Evolutionary conservation across 2,113 vertebrate species (phyloP).

Genomic region (Pollimyrus isidori): DNA sequence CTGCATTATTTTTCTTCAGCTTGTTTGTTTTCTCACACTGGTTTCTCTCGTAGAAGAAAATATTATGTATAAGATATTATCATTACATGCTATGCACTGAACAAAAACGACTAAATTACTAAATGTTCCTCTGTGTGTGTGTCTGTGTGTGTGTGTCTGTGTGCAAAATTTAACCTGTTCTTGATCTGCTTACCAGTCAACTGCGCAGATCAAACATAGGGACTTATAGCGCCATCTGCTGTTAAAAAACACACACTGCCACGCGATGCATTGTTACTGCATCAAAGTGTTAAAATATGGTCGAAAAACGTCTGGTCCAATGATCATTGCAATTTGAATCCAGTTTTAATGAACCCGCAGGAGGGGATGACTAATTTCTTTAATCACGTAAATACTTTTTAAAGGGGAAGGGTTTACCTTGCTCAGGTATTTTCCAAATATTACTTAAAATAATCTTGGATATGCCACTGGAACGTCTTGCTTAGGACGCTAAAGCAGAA

Average conservation of each 20-base stretch:
- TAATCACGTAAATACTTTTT: not conserved
- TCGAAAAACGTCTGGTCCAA: not conserved
- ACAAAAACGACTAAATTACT: not conserved
- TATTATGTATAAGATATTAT: not conserved
- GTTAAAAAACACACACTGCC: not conserved
- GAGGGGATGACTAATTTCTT: not conserved
- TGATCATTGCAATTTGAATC: not conserved
- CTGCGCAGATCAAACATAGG: not conserved
- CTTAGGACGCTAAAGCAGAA: not conserved
- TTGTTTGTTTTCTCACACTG: not conserved
- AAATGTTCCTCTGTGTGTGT: not conserved
- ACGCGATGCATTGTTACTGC: not conserved
- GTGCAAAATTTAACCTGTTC: not conserved
- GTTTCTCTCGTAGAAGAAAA: not conserved
- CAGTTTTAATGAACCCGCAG: not conserved
- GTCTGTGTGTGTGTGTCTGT: not conserved
- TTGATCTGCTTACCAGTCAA: not conserved
- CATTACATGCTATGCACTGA: not conserved
- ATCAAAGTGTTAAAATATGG: not conserved
- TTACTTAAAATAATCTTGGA: not conserved
- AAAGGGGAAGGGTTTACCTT: not conserved
- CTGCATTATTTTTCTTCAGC: not conserved
- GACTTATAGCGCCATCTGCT: not conserved
- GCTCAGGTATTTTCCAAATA: not conserved
- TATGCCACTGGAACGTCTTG: not conserved